A percentile compares a stretch with the other conserved stretches of the same genome.
phyloP scores from a whole-genome alignment of 2,797 vertebrate species.

The Clarias laeviceps region DNA sequence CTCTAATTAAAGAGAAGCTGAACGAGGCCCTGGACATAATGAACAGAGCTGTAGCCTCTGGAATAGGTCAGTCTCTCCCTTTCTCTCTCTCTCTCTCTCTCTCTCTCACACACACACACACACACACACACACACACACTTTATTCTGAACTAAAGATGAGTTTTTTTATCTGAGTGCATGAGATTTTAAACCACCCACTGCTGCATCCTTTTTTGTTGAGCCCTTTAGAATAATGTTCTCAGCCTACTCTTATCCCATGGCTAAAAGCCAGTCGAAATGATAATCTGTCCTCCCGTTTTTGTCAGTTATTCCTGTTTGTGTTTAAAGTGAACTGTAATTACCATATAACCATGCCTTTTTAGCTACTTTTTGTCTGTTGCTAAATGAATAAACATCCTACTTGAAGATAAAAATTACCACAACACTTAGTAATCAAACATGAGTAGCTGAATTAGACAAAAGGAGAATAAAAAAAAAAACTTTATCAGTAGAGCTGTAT shows the following conservation, averaged over 20 bases:
- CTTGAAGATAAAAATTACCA: not conserved
- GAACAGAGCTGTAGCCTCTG: slow-evolving; percentile 94
- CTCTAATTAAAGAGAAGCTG: slow-evolving; percentile 94
- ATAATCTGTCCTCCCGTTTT: too few species aligned
- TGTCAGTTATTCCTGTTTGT: not conserved
- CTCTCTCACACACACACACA: too few species aligned
- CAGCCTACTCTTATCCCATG: not conserved
- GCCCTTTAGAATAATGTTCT: not conserved
- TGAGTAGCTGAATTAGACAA: not conserved
- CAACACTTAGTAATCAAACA: not conserved
- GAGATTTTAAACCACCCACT: not conserved
- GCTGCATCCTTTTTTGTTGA: not conserved
- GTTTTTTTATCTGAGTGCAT: not conserved
- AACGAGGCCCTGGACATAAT: slow-evolving; percentile 97
- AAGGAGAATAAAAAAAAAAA: not conserved
- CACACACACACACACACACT: too few species aligned
- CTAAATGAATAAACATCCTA: not conserved
- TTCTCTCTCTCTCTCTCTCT: not conserved
- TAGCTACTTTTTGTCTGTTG: too few species aligned
- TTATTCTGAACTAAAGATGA: not conserved
- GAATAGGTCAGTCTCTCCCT: slow-evolving; percentile 75
- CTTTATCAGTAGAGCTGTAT: not conserved
- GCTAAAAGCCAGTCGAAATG: not conserved
- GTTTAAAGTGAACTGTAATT: not conserved
- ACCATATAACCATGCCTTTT: not conserved